Base-by-base conservation (phyloP, 2,113 vertebrate species). In the Prochilodus magdalenae region DNA sequence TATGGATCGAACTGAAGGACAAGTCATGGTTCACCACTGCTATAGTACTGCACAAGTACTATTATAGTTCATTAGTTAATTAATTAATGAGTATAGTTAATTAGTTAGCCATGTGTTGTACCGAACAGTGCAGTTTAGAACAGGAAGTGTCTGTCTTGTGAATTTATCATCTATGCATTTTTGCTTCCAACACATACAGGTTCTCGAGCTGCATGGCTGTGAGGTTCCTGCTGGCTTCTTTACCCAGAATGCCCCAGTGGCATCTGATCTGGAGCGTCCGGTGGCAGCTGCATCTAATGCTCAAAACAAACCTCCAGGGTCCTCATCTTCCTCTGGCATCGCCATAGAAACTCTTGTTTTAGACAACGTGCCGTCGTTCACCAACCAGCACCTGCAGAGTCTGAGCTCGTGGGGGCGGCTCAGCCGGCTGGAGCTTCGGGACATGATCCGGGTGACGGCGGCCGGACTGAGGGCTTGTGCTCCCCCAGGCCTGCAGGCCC, bases 301-400 rank as follows among this genome's bases (percentile, higher is more conserved):
- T 30, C 33, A 10, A 65, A 89, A 89, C 73, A 44, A 82, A 20
- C 53, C 3, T 14, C 47, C 0, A 13, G 60, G 26, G 4, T 27
- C 73, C 5, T 24, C 51, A 11, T 49, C 81, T 33, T 63, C 80
- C 14, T 76, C 80, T 8, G 87, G 89, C 63, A 82, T 90, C 44
- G 11, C 80, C 49, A 89, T 95, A 24, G 87, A 92, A 81, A 89
- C 88, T 33, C 86, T 95, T 44, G 85, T 94, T 53, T 85, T 95
- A 4, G 91, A 93, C 60, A 93, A 90, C 4, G 93, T 95, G 44
- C 93, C 94, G 20, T 94, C 93, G n/a, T 94, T 95, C 77, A 93
- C 90, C 0, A 93, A 95, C 85, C 90, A 92, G 80, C 94, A 95
- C 69, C 88, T 95, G 75, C 90, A 90, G 82, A 93, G 90, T 85